These are phyloP conservation scores for Dinocampus coccinellae DNA, from an alignment of 2,888 invertebrate species.

Conservation along the genomic window DNA sequence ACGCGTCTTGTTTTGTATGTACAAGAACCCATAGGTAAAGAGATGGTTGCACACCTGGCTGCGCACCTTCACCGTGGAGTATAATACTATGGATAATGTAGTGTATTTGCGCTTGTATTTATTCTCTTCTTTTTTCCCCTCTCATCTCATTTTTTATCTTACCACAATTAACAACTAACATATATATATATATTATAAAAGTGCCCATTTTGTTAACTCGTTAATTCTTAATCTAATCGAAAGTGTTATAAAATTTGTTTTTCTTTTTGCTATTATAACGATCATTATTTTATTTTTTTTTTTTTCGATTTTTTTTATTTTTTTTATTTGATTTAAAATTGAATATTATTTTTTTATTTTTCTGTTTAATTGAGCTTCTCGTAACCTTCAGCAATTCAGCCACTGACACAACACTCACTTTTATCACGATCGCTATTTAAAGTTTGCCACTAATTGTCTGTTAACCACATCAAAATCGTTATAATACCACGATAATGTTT, in stretches of 20 bases:
- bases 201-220: conserved; percentile 30
- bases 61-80: conserved; percentile 3
- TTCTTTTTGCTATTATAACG: too few relatives aligned
- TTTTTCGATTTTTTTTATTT: not conserved
- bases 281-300: not conserved
- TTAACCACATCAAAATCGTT: conserved; percentile 28
- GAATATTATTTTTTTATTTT: too few relatives aligned
- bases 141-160: too few relatives aligned
- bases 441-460: conserved; percentile 31
- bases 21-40: conserved; percentile 30
- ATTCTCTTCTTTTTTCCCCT: conserved; percentile 9
- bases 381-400: too few relatives aligned
- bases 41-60: conserved; percentile 38
- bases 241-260: not conserved
- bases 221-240: conserved; percentile 31
- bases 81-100: conserved; percentile 10
- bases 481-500: not conserved
- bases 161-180: not conserved
- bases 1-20: conserved; percentile 42
- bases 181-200: not conserved
- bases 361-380: too few relatives aligned
- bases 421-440: conserved; percentile 29
- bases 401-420: too few relatives aligned
- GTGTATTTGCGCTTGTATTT: conserved; percentile 9
- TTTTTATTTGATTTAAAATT: too few relatives aligned